Percentiles rank a stretch among this genome's conserved stretches.
phyloP scores from a whole-genome alignment of 2,113 vertebrate species.

The Neofelis nebulosa region DNA sequence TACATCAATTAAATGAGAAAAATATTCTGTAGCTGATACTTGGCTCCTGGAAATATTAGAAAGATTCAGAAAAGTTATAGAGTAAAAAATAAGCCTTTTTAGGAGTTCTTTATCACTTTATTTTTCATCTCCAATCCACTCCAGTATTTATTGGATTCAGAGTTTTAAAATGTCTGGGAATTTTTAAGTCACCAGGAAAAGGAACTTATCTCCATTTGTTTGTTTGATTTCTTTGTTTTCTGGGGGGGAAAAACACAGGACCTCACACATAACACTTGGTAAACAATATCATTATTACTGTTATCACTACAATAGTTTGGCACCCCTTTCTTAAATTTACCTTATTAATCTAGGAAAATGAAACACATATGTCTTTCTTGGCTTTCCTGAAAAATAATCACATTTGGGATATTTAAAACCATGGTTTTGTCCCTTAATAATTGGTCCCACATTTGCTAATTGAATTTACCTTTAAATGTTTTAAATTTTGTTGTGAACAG shows the following conservation, averaged over 20 bases:
- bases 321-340: constrained; percentile 18
- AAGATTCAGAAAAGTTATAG: background rate
- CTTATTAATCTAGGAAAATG: constrained; percentile 13
- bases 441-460: background rate
- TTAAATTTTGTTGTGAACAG: background rate
- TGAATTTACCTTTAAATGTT: constrained; percentile 51
- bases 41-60: background rate
- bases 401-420: constrained; percentile 9
- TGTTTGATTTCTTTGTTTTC: constrained; percentile 17
- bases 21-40: background rate
- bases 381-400: constrained; percentile 50
- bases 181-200: background rate
- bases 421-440: background rate
- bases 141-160: background rate
- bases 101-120: background rate
- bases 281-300: background rate
- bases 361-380: constrained; percentile 1
- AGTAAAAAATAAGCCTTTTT: background rate
- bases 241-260: background rate
- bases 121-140: background rate
- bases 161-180: constrained; percentile 46
- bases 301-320: background rate
- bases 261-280: background rate
- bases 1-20: background rate
- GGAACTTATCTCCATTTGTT: background rate